Evolutionary conservation across 2,797 vertebrate species (phyloP).

Genomic region (Pantherophis vulpinus): DNA sequence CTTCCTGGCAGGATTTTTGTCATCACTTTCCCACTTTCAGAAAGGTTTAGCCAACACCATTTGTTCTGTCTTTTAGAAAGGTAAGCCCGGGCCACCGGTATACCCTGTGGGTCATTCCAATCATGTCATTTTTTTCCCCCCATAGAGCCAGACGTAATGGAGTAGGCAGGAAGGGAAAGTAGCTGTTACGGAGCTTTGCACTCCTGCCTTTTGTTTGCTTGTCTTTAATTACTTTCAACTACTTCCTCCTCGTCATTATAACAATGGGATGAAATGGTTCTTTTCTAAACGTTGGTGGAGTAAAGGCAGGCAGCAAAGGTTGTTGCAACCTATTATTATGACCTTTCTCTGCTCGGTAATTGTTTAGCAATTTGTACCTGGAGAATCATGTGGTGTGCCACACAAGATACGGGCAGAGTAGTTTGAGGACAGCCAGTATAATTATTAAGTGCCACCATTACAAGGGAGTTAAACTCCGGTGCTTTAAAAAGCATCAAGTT

Average conservation of each 20-base stretch:
- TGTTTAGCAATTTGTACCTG: constrained; percentile 79
- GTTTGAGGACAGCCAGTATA: constrained; percentile 57
- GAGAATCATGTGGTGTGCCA: constrained; percentile 70
- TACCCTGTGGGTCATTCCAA: constrained; percentile 78
- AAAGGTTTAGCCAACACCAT: constrained; percentile 71
- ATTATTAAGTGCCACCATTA: constrained; percentile 64
- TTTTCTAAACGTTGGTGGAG: constrained; percentile 75
- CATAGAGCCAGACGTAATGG: constrained; percentile 76
- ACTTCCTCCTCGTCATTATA: constrained; percentile 78
- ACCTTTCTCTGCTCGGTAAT: constrained; percentile 77
- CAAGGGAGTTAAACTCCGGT: constrained; percentile 46
- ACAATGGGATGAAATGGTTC: constrained; percentile 78
- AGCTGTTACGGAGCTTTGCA: constrained; percentile 71
- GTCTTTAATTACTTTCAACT: constrained; percentile 78
- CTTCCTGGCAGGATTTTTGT: constrained; percentile 71
- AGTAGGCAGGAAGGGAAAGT: constrained; percentile 79
- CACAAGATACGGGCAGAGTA: constrained; percentile 61
- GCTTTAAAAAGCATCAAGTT: constrained; percentile 53
- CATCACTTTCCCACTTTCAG: constrained; percentile 68
- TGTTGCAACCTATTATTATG: constrained; percentile 77
- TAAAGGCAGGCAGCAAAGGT: constrained; percentile 69
- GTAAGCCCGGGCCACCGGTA: constrained; percentile 67
- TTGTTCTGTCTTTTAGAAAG: constrained; percentile 66
- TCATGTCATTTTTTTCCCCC: constrained; percentile 72
- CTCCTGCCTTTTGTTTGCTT: constrained; percentile 77